phyloP scores from a whole-genome alignment of 2,113 vertebrate genomes.

The Piaya cayana region DNA sequence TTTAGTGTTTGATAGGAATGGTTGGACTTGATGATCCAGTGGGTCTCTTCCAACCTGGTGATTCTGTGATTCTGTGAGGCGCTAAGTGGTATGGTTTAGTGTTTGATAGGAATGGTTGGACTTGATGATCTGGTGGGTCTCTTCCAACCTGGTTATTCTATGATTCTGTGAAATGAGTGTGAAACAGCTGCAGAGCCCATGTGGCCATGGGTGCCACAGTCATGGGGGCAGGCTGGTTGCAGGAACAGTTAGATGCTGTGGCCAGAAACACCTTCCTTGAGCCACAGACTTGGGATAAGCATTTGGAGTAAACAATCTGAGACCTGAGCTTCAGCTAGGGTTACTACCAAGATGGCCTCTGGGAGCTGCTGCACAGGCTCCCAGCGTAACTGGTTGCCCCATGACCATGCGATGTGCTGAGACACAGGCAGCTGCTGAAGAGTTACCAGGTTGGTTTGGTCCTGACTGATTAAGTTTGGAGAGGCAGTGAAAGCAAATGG shows the following conservation, averaged over 20 bases:
- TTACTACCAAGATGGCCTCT: neutral
- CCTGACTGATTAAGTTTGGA: neutral
- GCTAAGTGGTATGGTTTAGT: too few species aligned
- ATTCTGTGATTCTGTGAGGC: too few species aligned
- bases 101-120: too few species aligned
- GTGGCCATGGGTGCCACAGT: neutral
- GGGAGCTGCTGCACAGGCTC: neutral
- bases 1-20: too few species aligned
- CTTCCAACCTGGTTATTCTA: too few species aligned
- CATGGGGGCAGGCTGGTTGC: accelerated
- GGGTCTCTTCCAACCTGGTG: too few species aligned
- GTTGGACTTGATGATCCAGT: too few species aligned
- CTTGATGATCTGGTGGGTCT: too few species aligned
- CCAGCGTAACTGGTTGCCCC: accelerated
- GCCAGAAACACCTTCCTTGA: neutral
- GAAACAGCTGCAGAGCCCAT: accelerated
- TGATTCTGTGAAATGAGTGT: too few species aligned
- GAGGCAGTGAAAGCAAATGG: neutral
- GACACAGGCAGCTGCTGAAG: neutral
- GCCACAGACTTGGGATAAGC: neutral
- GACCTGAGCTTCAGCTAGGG: neutral
- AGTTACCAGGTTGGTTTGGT: neutral
- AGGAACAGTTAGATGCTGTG: neutral
- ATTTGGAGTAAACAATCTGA: neutral
- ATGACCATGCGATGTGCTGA: neutral